Conservation (phyloP, 2,113 vertebrate genomes). For the Planiliza haematocheilus region DNA sequence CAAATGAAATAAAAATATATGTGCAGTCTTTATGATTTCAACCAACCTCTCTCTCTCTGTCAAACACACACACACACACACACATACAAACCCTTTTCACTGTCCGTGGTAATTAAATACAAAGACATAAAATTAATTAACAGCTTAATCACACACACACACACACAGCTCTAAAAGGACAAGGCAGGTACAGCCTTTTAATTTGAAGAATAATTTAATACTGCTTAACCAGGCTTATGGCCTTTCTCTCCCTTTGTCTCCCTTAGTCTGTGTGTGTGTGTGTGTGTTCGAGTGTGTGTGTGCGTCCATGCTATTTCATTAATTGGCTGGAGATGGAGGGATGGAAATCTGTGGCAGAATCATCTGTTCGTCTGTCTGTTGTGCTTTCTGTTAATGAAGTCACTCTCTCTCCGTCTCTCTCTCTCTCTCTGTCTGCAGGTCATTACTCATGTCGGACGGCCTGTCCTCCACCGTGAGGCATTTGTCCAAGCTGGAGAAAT, state of each 20-base stretch:
- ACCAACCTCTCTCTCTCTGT: background rate
- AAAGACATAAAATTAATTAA: slow-evolving; percentile 82
- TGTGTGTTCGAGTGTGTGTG: slow-evolving; percentile 40
- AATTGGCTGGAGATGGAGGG: slow-evolving; percentile 63
- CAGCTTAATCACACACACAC: slow-evolving; percentile 63
- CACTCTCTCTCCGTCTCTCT: slow-evolving; percentile 11
- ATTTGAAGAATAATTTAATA: slow-evolving; percentile 85
- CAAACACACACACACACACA: slow-evolving; percentile 27
- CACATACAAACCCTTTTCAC: slow-evolving; percentile 48
- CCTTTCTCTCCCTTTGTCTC: slow-evolving; percentile 40
- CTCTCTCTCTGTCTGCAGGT: slow-evolving; percentile 51
- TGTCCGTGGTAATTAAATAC: slow-evolving; percentile 77
- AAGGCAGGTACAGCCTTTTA: slow-evolving; percentile 80
- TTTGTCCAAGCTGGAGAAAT: slow-evolving; percentile 62
- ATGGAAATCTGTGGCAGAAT: slow-evolving; percentile 67
- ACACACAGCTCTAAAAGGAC: slow-evolving; percentile 62
- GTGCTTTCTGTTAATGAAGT: slow-evolving; percentile 67
- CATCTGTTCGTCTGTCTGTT: slow-evolving; percentile 67
- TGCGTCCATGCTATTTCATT: slow-evolving; percentile 59
- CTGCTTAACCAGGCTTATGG: slow-evolving; percentile 76
- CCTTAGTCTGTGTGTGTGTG: slow-evolving; percentile 20
- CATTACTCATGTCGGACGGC: slow-evolving; percentile 62
- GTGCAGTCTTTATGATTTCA: too few species aligned
- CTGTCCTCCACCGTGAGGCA: slow-evolving; percentile 67
- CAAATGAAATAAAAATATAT: too few species aligned